Evolutionary conservation across 2,797 vertebrate species (phyloP).

Genomic region (Sitta carolinensis): DNA sequence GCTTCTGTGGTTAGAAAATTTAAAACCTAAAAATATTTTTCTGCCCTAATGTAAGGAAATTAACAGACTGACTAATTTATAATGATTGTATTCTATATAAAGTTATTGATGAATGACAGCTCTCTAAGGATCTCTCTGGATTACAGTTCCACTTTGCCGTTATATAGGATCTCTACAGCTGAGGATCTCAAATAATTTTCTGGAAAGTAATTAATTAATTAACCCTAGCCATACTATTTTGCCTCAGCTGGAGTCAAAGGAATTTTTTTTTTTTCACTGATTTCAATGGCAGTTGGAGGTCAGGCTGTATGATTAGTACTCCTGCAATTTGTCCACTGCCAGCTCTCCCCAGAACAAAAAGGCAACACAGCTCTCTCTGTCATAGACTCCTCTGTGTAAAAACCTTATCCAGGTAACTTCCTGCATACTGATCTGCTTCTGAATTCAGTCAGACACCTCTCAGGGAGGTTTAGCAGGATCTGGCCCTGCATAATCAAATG

Average conservation of each 20-base stretch:
- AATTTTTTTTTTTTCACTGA: not conserved
- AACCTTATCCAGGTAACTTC: constrained; percentile 31
- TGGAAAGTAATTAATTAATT: not conserved
- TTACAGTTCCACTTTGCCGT: not conserved
- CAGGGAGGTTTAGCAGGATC: not conserved
- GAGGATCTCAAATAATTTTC: not conserved
- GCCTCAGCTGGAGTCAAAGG: not conserved
- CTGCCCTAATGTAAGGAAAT: not conserved
- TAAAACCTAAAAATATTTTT: not conserved
- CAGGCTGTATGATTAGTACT: not conserved
- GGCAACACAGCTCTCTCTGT: not conserved
- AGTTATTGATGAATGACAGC: not conserved
- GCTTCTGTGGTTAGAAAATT: not conserved
- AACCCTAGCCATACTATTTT: not conserved
- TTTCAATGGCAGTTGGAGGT: constrained; percentile 33
- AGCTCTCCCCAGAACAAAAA: not conserved
- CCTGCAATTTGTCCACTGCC: not conserved
- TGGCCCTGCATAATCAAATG: not conserved
- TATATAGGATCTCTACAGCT: not conserved
- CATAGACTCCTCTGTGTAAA: not conserved
- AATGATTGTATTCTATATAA: not conserved
- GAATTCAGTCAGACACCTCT: constrained; percentile 15
- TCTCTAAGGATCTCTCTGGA: not conserved
- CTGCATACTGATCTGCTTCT: constrained; percentile 39
- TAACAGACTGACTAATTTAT: not conserved